A percentile compares a stretch with the other conserved stretches of the same genome.
Conservation (phyloP, 1,140 invertebrate genomes). For the Philopotamus ludificatus region DNA sequence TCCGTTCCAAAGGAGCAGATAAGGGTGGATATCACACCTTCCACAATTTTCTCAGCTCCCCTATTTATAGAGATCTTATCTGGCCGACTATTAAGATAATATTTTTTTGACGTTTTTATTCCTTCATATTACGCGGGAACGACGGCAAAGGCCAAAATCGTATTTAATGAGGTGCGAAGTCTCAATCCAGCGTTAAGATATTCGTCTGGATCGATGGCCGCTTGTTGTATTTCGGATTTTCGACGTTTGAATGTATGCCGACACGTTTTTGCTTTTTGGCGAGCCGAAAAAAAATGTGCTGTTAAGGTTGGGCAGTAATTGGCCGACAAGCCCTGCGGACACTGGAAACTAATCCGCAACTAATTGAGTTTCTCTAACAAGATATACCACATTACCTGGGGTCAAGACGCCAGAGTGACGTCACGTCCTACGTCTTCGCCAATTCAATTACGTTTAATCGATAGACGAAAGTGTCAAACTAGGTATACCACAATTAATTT, state of each 20-base stretch:
- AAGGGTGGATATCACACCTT: constrained; percentile 21
- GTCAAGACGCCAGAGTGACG: background rate
- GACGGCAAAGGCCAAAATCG: background rate
- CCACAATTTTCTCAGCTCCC: constrained; percentile 14
- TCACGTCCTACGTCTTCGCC: background rate
- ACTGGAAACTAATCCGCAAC: constrained; percentile 1
- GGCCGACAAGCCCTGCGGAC: background rate
- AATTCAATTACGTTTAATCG: background rate
- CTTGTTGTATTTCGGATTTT: no score
- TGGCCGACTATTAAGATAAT: constrained; percentile 6
- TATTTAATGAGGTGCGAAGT: background rate
- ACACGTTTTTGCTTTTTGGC: no score
- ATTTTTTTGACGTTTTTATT: constrained; percentile 12
- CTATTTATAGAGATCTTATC: constrained; percentile 25
- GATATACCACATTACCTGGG: constrained; percentile 10
- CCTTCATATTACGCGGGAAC: background rate
- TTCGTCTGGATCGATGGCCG: no score
- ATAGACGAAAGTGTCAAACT: no score
- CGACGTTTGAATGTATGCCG: no score
- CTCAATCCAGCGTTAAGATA: no score
- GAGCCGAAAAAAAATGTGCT: no score
- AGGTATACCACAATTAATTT: no score
- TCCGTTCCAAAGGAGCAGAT: constrained; percentile 11
- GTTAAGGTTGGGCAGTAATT: background rate
- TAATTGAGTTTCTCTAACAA: constrained; percentile 14